Evolutionary conservation across 2,113 vertebrate species (phyloP).

Genomic region (Scalopus aquaticus): DNA sequence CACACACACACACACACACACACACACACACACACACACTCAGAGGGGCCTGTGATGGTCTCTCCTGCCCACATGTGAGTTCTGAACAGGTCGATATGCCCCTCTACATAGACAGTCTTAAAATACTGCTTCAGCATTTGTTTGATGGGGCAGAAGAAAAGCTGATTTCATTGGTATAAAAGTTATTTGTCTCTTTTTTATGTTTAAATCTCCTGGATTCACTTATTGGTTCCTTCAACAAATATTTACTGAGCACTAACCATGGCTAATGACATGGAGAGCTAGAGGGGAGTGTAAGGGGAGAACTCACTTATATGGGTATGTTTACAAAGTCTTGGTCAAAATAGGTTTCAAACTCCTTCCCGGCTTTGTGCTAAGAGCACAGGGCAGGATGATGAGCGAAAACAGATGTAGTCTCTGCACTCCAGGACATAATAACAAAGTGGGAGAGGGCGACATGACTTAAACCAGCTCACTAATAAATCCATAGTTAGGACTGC

Average conservation of each 20-base stretch:
- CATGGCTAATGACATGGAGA: neutral
- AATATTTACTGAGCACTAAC: neutral
- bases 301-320: neutral
- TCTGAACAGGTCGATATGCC: neutral
- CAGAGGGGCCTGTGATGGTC: neutral
- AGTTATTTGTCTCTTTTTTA: neutral
- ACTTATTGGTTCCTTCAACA: neutral
- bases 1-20: neutral
- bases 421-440: neutral
- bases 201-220: neutral
- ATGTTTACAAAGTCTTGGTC: neutral
- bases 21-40: neutral
- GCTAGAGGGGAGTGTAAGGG: neutral
- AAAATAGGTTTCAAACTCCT: neutral
- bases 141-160: neutral
- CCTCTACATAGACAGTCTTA: neutral
- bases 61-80: neutral
- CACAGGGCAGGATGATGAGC: constrained; percentile 10
- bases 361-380: neutral
- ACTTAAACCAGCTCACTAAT: neutral
- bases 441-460: neutral
- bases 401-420: neutral
- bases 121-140: neutral
- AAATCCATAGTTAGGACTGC: neutral
- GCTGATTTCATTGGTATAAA: neutral